Evolutionary conservation across 2,888 invertebrate genomes (phyloP).

Genomic region (Hydraecia micacea): DNA sequence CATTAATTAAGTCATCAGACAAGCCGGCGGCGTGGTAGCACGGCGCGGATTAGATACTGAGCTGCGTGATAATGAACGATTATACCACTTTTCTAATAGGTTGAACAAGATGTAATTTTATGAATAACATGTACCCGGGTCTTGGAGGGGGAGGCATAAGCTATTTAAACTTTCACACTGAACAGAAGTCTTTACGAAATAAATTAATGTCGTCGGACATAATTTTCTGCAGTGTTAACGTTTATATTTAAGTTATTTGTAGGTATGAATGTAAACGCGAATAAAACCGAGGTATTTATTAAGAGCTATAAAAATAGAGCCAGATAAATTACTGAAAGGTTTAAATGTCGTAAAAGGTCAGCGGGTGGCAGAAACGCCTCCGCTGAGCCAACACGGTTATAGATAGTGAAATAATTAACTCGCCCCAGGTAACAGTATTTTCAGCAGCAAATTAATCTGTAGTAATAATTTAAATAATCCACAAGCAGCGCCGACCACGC

Average conservation of each 20-base stretch:
- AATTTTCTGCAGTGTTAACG: not conserved
- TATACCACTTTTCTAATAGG: constrained; percentile 72
- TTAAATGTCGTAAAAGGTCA: constrained; percentile 60
- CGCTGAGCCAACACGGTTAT: constrained; percentile 43
- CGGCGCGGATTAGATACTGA: constrained; percentile 81
- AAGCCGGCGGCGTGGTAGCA: constrained; percentile 80
- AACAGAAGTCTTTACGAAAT: not conserved
- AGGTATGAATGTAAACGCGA: constrained; percentile 14
- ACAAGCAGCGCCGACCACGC: constrained; percentile 41
- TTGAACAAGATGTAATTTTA: constrained; percentile 58
- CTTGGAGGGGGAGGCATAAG: not conserved
- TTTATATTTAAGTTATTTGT: constrained; percentile 21
- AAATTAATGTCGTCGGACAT: constrained; percentile 14
- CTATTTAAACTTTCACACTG: constrained; percentile 18
- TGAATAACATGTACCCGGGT: constrained; percentile 43
- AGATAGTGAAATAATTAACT: constrained; percentile 62
- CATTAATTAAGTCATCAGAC: constrained; percentile 90
- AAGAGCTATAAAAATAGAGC: constrained; percentile 48
- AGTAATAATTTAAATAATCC: constrained; percentile 60
- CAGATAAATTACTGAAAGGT: constrained; percentile 46
- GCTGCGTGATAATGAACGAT: constrained; percentile 82
- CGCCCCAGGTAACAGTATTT: constrained; percentile 59
- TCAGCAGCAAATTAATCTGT: constrained; percentile 60
- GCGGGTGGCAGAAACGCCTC: constrained; percentile 34
- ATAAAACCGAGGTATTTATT: constrained; percentile 32